Evolutionary conservation across 2,888 invertebrate genomes (phyloP).

Genomic region (Chrysomela aeneicollis): DNA sequence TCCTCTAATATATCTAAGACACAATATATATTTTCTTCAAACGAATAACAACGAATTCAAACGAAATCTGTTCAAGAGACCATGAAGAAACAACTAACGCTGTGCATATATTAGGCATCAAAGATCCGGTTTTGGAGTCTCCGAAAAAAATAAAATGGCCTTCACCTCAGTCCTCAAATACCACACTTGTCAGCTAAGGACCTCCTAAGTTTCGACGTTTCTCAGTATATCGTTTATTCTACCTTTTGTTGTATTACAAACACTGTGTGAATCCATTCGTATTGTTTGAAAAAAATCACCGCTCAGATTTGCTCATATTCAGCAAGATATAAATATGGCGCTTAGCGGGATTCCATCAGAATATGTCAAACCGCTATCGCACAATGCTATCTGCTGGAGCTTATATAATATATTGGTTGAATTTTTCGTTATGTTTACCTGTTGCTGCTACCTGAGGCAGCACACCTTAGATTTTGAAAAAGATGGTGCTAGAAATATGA

Average conservation of each 20-base stretch:
- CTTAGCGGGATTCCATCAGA: conserved; percentile 44
- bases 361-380: conserved; percentile 47
- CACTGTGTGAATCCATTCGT: conserved; percentile 42
- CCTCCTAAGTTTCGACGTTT: conserved; percentile 45
- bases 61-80: conserved; percentile 17
- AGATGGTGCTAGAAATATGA: conserved; percentile 27
- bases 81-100: conserved; percentile 45
- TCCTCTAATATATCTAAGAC: neutral
- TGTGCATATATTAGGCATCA: conserved; percentile 46
- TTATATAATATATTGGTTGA: no score
- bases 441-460: conserved; percentile 48
- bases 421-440: conserved; percentile 43
- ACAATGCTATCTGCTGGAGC: conserved; percentile 45
- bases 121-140: conserved; percentile 48
- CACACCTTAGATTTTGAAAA: conserved; percentile 44
- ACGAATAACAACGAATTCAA: conserved; percentile 21
- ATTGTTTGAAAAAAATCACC: conserved; percentile 38
- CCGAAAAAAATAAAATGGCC: conserved; percentile 22
- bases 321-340: conserved; percentile 42
- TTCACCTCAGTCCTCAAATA: conserved; percentile 16
- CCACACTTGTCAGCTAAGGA: conserved; percentile 47
- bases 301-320: conserved; percentile 38
- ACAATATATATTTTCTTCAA: neutral
- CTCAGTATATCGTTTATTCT: conserved; percentile 39
- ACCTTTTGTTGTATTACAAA: conserved; percentile 22